phyloP scores from a whole-genome alignment of 2,113 vertebrate genomes.

The Panurus biarmicus region DNA sequence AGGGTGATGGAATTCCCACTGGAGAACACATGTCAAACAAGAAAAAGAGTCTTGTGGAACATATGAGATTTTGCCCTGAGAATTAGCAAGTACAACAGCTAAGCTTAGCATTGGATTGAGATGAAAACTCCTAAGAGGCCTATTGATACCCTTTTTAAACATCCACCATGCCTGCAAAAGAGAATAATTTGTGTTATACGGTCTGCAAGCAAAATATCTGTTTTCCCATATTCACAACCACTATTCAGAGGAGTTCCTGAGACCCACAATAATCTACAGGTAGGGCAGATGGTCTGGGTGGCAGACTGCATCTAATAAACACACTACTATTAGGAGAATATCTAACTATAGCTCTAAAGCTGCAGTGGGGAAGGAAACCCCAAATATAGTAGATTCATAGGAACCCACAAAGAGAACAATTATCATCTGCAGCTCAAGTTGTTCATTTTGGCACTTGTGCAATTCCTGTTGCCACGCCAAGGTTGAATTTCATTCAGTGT shows the following conservation, averaged over 20 bases:
- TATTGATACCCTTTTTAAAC: conserved; percentile 4
- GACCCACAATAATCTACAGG: background rate
- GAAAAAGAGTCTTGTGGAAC: conserved; percentile 58
- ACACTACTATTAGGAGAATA: background rate
- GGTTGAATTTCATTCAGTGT: background rate
- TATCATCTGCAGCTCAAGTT: background rate
- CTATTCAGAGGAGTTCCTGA: background rate
- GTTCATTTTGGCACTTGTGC: background rate
- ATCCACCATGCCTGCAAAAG: background rate
- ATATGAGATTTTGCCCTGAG: conserved; percentile 61
- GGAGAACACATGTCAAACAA: conserved; percentile 60
- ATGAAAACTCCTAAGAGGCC: conserved; percentile 48
- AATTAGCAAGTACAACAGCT: conserved; percentile 51
- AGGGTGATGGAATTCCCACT: conserved; percentile 60
- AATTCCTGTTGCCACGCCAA: background rate
- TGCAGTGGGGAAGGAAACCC: background rate
- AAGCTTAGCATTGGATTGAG: conserved; percentile 28
- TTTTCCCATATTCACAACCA: background rate
- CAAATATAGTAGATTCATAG: background rate
- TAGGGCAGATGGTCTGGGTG: background rate
- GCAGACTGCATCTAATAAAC: background rate
- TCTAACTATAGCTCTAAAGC: background rate
- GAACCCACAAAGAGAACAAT: background rate
- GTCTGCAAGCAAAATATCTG: background rate
- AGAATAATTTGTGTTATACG: background rate